Base-by-base conservation (phyloP, 64 coral and sea anemone species). In the Astreopora myriophthalma region DNA sequence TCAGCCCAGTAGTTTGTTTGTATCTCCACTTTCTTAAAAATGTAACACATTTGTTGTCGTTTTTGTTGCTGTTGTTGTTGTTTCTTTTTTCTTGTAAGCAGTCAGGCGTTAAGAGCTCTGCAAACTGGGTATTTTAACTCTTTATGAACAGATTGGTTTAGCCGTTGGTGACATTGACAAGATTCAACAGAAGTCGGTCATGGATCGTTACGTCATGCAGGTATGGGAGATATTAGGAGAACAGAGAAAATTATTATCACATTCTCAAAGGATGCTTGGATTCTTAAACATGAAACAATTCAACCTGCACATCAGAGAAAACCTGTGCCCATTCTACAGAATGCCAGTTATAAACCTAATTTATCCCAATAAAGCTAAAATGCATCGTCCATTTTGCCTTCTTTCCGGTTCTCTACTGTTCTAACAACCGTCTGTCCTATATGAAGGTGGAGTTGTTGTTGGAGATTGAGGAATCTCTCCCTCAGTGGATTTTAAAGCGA, bases 101-200 rank as follows among this genome's bases (percentile, higher is more conserved):
- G 49, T 16, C 12, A 55, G 2, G 49, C 17, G 8, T 55, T 3
- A 16, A 3, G 17, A 16, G 12, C 17, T 14, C 49, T 8, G 49
- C 49, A 55, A 14, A 42, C 19, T 22, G 27, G 6, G 16, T 46
- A 46, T 23, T 22, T 46, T 67, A 39, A 9, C 0, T 14, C 9
- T n/a, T 36, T 28, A 35, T 38, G 1, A 48, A 51, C 24, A 96
- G 95, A 85, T 96, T 39, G 95, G 95, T 96, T 89, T 96, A 6
- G 95, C 95, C 69, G 95, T 96, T 29, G 95, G 95, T 3, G 95
- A 96, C 35, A 96, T 96, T 27, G 95, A 96, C 38, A 89, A 84
- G 22, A 96, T 96, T 46, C 92, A 96, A 33, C 78, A 96, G n/a
- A 96, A 93, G 60, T 92, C 95, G 30, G 91, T 92, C 11, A 96